Evolutionary conservation across 2,797 vertebrate species (phyloP).

Genomic region (Alectoris magna): DNA sequence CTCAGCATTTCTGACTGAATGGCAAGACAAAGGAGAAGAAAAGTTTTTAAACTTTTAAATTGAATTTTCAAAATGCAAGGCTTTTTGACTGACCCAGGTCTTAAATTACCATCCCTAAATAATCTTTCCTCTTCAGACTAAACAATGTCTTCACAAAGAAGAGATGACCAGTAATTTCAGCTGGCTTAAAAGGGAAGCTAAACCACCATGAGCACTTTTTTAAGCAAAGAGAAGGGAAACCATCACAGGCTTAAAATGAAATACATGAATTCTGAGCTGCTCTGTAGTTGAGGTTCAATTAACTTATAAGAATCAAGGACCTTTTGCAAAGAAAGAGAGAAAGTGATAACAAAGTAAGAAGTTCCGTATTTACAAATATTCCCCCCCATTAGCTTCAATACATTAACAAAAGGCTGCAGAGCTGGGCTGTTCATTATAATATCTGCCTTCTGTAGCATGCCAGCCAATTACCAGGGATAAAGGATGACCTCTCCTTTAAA

Average conservation of each 20-base stretch:
- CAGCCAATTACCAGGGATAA: background rate
- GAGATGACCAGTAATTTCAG: slow-evolving; percentile 35
- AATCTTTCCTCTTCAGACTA: slow-evolving; percentile 1
- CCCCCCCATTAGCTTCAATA: background rate
- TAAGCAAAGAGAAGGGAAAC: background rate
- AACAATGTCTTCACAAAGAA: slow-evolving; percentile 28
- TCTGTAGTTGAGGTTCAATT: background rate
- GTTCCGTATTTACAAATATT: background rate
- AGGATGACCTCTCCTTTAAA: background rate
- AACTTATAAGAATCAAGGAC: background rate
- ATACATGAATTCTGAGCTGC: background rate
- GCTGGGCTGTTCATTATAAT: background rate
- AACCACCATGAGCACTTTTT: background rate
- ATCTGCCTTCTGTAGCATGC: background rate
- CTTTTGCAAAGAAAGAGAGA: background rate
- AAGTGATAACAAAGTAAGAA: background rate
- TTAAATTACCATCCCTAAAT: slow-evolving; percentile 7
- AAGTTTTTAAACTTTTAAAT: background rate
- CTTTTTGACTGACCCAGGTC: background rate
- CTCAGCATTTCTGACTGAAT: background rate
- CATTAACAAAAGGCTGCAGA: background rate
- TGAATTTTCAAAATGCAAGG: background rate
- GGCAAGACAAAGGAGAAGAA: background rate
- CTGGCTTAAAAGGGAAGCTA: background rate
- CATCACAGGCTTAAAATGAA: background rate